Evolutionary conservation across 2,888 invertebrate genomes (phyloP).

Genomic region (Spodoptera picta): DNA sequence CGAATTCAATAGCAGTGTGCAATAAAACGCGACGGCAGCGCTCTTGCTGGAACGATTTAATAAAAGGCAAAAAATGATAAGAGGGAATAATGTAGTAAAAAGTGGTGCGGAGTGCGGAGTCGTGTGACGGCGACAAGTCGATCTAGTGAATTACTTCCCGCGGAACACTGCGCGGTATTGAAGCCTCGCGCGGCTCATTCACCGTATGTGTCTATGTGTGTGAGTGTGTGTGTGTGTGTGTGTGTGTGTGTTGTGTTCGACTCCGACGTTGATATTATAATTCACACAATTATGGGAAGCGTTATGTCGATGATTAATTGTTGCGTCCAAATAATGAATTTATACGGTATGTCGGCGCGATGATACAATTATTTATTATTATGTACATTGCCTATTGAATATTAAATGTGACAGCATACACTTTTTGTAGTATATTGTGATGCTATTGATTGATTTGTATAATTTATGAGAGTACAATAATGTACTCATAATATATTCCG

Average conservation of each 20-base stretch:
- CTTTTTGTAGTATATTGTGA: background rate
- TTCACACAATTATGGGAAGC: slow-evolving; percentile 7
- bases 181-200: slow-evolving; percentile 60
- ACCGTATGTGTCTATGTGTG: slow-evolving; percentile 1
- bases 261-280: slow-evolving; percentile 18
- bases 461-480: too few relatives aligned
- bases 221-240: background rate
- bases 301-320: slow-evolving; percentile 22
- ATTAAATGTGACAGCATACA: slow-evolving; percentile 6
- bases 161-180: slow-evolving; percentile 51
- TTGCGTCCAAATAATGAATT: slow-evolving; percentile 24
- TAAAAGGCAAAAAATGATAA: slow-evolving; percentile 22
- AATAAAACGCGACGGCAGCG: slow-evolving; percentile 18
- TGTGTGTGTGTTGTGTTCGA: background rate
- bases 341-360: background rate
- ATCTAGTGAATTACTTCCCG: slow-evolving; percentile 59
- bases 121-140: slow-evolving; percentile 46
- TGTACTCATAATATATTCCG: too few relatives aligned
- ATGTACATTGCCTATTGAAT: slow-evolving; percentile 17
- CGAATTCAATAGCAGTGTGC: slow-evolving; percentile 20
- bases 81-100: slow-evolving; percentile 12
- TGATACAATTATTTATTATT: background rate
- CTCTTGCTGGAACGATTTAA: slow-evolving; percentile 8
- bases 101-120: slow-evolving; percentile 13
- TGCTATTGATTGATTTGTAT: background rate